Evolutionary conservation across 1,140 invertebrate species (phyloP), one percentile per base, ranked within the genome.

Genomic region (Plodia interpunctella): DNA sequence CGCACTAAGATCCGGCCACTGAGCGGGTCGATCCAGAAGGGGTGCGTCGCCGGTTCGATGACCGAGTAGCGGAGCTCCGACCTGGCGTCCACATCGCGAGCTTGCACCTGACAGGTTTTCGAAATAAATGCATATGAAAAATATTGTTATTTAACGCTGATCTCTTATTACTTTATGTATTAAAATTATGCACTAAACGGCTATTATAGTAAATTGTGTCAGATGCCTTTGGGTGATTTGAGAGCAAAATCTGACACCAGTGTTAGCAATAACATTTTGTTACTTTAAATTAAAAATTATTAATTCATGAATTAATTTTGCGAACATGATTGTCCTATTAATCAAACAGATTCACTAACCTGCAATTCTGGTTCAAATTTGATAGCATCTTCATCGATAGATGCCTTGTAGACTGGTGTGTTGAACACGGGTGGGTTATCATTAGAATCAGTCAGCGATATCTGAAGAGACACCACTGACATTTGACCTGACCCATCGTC

Each of bases 401-500:
- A 94, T 0, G 94, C 94, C 6, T 93, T 92, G 81, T 97, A 97
- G 10, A 93, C 90, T 0, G 92, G 87, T 55, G 93, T 94, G 8
- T 92, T 88, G 81, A 97, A 97, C 9, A 92, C 90, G 0, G 97
- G 96, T 0, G 94, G 91, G 75, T 96, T 97, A 83, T 98, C 97
- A 76, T 98, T 98, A 30, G 93, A 94, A 81, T 98, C 97, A 0
- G 90, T 90, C 0, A 98, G 84, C 0, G 93, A 91, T 5, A 99
- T 94, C 63, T 94, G 94, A 0, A 99, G 89, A 0, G 96, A 94
- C 0, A 96, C 94, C 18, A 94, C 94, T 10, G 93, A 93, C 9
- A 91, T 94, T 70, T 94, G 94, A 0, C 95, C 96, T 50, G 92
- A 90, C 0, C 96, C 96, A 68, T 95, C 92, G 71, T 96, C 93